phyloP scores from a whole-genome alignment of 2,113 vertebrate genomes.

The Dascyllus trimaculatus region DNA sequence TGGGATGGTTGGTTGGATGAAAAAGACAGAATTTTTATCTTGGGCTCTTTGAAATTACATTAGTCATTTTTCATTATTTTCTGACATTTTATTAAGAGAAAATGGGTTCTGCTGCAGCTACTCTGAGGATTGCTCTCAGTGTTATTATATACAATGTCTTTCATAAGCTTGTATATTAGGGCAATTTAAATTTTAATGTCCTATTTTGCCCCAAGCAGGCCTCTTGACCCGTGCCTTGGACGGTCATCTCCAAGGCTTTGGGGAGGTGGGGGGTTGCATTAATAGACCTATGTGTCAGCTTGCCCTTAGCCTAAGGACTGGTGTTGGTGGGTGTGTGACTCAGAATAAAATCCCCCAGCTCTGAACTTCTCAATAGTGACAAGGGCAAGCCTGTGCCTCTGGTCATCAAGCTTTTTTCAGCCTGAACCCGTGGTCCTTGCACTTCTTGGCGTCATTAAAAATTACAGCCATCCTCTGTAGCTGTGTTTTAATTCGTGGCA shows the following conservation, averaged over 20 bases:
- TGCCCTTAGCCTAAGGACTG: slow-evolving; percentile 57
- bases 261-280: slow-evolving; percentile 58
- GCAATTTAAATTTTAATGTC: slow-evolving; percentile 56
- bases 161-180: slow-evolving; percentile 29
- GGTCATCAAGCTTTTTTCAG: slow-evolving; percentile 44
- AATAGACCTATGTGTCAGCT: slow-evolving; percentile 68
- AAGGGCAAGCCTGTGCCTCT: slow-evolving; percentile 63
- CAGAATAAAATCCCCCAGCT: slow-evolving; percentile 52
- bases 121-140: neutral
- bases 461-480: slow-evolving; percentile 35
- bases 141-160: neutral
- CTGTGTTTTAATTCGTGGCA: slow-evolving; percentile 47
- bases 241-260: neutral
- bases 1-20: too few species aligned
- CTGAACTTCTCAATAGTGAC: slow-evolving; percentile 60
- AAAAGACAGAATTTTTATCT: too few species aligned
- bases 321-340: slow-evolving; percentile 64
- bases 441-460: slow-evolving; percentile 48
- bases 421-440: slow-evolving; percentile 42
- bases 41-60: too few species aligned
- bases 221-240: slow-evolving; percentile 37
- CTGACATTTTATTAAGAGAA: too few species aligned
- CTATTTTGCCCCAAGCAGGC: slow-evolving; percentile 52
- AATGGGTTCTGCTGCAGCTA: too few species aligned
- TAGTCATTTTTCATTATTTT: too few species aligned